Base-by-base conservation (phyloP, 1,140 invertebrate species). In the Meloidogyne exigua region DNA sequence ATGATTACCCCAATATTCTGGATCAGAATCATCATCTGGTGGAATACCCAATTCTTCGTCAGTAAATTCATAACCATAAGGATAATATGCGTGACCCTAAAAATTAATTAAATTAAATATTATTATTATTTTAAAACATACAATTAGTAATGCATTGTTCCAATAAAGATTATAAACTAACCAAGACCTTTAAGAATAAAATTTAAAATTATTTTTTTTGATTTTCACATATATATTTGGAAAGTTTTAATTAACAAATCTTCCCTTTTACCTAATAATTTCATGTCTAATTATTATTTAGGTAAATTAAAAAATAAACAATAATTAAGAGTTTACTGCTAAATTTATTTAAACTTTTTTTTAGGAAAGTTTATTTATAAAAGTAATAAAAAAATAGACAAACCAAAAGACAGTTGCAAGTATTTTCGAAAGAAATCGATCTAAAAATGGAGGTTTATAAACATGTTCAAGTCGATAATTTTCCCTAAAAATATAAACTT, bases 1-100 rank as follows among this genome's bases (percentile, higher is more conserved):
- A 73, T 86, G 84, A 69, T 87, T 77, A 32, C 85, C 86, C 85
- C 85, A 87, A 63, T 87, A 87, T 78, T 87, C 85, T n/a, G 85
- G 85, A 83, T 87, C 85, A 11, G 72, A 77, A 2, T 83, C 85
- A 49, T 74, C 78, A 68, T 87, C 85, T 10, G 85, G 66, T 28
- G 85, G 85, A 78, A 87, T 87, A 36, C 85, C 85, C 68, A 87
- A 78, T 74, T 87, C 85, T 69, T 85, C 86, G 67, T 87, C 86
- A 4, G 83, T 80, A 67, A 86, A 87, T 68, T 87, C 85, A 36
- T 72, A 63, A 11, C 80, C 39, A 72, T 87, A 86, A 28, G 85
- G 85, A 79, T 82, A 79, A 70, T 87, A 87, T 73, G 75, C 85
- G 68, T 87, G 82, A 3, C 85, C 85, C 79, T 87, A 74, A 77